Percentiles rank a stretch among this genome's conserved stretches.
These are phyloP conservation scores for Chloromyia formosa DNA, from an alignment of 2,888 invertebrate genomes.

Conservation along the genomic window DNA sequence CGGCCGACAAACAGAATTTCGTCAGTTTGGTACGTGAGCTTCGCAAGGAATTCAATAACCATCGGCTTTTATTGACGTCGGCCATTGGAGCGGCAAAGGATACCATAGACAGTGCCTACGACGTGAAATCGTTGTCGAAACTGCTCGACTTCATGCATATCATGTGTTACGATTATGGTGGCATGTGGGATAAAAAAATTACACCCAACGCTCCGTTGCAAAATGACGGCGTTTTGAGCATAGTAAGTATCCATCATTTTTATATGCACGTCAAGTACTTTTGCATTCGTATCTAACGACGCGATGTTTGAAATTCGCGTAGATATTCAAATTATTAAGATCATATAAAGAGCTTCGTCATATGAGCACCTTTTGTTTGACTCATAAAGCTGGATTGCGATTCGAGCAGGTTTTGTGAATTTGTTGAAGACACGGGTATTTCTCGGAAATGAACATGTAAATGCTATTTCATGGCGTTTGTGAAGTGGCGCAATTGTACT, in stretches of 20 bases:
- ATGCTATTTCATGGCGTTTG: slow-evolving; percentile 1
- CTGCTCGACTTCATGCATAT: slow-evolving; percentile 79
- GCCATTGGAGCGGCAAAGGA: slow-evolving; percentile 82
- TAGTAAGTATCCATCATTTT: slow-evolving; percentile 76
- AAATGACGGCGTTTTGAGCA: slow-evolving; percentile 68
- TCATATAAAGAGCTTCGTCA: too few species aligned
- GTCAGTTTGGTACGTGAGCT: slow-evolving; percentile 81
- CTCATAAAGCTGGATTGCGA: too few species aligned
- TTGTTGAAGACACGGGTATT: too few species aligned
- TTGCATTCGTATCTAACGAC: too few species aligned
- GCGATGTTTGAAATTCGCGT: too few species aligned
- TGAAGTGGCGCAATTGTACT: not conserved
- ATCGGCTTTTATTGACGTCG: slow-evolving; percentile 78
- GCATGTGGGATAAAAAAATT: slow-evolving; percentile 79
- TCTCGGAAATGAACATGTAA: not conserved
- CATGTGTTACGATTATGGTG: slow-evolving; percentile 92
- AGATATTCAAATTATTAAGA: too few species aligned
- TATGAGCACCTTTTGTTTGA: too few species aligned
- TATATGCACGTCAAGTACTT: not conserved
- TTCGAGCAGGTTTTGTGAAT: too few species aligned
- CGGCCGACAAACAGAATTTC: slow-evolving; percentile 80
- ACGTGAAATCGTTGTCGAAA: slow-evolving; percentile 74
- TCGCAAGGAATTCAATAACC: slow-evolving; percentile 73
- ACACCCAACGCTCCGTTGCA: slow-evolving; percentile 82
- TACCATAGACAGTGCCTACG: slow-evolving; percentile 81